These are phyloP conservation scores for Pseudopleuronectes americanus DNA, from an alignment of 2,797 vertebrate genomes.

Conservation along the genomic window DNA sequence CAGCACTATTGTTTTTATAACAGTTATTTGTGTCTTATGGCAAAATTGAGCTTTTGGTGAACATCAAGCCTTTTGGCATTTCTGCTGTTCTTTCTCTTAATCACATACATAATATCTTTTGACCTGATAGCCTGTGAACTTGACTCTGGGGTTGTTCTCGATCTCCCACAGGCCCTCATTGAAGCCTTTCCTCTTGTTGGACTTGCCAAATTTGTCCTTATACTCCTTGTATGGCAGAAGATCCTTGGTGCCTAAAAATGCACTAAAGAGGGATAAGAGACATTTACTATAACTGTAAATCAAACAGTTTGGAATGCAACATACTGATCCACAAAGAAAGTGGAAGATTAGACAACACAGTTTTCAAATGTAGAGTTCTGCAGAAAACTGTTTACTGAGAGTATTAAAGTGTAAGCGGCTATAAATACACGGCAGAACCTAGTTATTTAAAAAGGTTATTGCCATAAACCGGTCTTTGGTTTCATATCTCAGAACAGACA, in stretches of 20 bases:
- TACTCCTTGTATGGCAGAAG: slow-evolving; percentile 98
- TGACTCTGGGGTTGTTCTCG: slow-evolving; percentile 97
- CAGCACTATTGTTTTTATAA: not conserved
- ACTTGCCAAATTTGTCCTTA: slow-evolving; percentile 98
- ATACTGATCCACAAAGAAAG: not conserved
- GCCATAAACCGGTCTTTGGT: not conserved
- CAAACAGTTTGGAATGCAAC: not conserved
- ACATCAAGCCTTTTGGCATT: slow-evolving; percentile 4
- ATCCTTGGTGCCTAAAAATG: slow-evolving; percentile 96
- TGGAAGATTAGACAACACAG: not conserved
- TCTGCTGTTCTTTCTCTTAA: not conserved
- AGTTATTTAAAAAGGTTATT: not conserved
- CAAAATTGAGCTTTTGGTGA: slow-evolving; percentile 21
- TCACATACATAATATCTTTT: slow-evolving; percentile 20
- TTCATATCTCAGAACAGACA: not conserved
- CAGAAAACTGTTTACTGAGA: not conserved
- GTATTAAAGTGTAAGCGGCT: no score
- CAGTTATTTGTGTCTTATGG: not conserved
- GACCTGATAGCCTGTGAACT: slow-evolving; percentile 97
- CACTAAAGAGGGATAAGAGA: slow-evolving; percentile 77
- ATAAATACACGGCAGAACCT: no score
- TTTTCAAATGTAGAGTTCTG: not conserved
- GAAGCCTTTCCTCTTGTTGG: slow-evolving; percentile 99
- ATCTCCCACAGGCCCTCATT: slow-evolving; percentile 99
- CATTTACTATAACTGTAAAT: not conserved